Percentiles rank a stretch among this genome's conserved stretches.
Evolutionary conservation across 2,888 invertebrate species (phyloP).

Genomic region (Ornithoptera priamus): DNA sequence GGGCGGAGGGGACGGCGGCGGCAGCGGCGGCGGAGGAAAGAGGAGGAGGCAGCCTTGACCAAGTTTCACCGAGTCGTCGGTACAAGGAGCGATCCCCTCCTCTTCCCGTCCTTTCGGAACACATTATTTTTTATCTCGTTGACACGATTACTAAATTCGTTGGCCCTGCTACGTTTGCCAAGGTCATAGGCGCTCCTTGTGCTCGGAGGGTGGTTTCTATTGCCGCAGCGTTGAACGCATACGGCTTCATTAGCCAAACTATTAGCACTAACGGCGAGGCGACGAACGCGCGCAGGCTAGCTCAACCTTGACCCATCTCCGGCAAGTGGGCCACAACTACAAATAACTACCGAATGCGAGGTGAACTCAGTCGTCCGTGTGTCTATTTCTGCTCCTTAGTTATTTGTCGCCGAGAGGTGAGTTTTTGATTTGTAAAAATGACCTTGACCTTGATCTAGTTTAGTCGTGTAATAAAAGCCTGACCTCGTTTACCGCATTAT

Average conservation of each 20-base stretch:
- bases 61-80: constrained; percentile 78
- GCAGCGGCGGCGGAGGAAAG: constrained; percentile 16
- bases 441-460: constrained; percentile 80
- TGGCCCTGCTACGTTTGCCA: constrained; percentile 56
- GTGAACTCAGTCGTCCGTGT: constrained; percentile 56
- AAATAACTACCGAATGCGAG: constrained; percentile 69
- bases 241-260: neutral
- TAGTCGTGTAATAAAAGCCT: constrained; percentile 71
- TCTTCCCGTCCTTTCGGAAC: constrained; percentile 71
- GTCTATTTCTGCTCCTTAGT: constrained; percentile 65
- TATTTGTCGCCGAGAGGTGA: constrained; percentile 67
- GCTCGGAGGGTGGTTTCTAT: constrained; percentile 28
- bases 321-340: constrained; percentile 63
- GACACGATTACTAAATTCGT: constrained; percentile 71
- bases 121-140: constrained; percentile 56
- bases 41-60: constrained; percentile 73
- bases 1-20: no score
- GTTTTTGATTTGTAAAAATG: constrained; percentile 78
- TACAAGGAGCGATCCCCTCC: constrained; percentile 77
- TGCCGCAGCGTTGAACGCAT: neutral
- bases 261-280: constrained; percentile 3
- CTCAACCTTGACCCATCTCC: constrained; percentile 74
- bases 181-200: constrained; percentile 49
- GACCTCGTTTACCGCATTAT: constrained; percentile 78
- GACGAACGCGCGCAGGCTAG: constrained; percentile 34